A percentile compares a stretch with the other conserved stretches of the same genome.
These are phyloP conservation scores for Troides oblongomaculatus DNA, from an alignment of 2,888 invertebrate genomes.

Conservation along the genomic window DNA sequence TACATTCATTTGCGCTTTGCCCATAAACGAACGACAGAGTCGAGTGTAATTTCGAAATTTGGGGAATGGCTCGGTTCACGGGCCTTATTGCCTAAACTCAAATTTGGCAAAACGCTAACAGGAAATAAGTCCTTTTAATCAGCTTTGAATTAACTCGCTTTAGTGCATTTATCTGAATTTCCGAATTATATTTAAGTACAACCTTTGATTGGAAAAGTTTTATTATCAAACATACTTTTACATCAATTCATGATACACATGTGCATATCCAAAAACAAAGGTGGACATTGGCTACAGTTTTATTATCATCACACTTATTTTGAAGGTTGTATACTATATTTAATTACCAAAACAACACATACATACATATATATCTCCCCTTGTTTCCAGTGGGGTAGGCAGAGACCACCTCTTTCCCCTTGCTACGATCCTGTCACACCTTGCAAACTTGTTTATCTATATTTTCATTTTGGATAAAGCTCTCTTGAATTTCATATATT, in stretches of 20 bases:
- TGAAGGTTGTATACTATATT: no score
- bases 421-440: no score
- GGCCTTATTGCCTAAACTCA: constrained; percentile 1
- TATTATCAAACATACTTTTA: neutral
- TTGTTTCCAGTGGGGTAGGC: no score
- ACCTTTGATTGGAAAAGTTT: neutral
- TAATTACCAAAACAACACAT: no score
- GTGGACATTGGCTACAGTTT: no score
- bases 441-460: no score
- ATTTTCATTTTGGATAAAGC: no score
- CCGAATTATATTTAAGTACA: neutral
- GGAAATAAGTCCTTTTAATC: constrained; percentile 8
- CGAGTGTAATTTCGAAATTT: constrained; percentile 19
- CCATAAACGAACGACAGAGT: constrained; percentile 14
- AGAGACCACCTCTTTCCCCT: no score
- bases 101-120: constrained; percentile 5
- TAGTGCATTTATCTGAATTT: neutral
- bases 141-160: neutral
- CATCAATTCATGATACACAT: neutral
- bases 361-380: no score
- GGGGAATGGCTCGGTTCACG: constrained; percentile 5
- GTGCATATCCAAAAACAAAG: no score
- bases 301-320: no score
- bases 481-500: no score
- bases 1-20: constrained; percentile 17